Percentiles rank a stretch among this genome's conserved stretches.
Evolutionary conservation across 2,113 vertebrate species (phyloP).

Genomic region (Anolis sagrei): DNA sequence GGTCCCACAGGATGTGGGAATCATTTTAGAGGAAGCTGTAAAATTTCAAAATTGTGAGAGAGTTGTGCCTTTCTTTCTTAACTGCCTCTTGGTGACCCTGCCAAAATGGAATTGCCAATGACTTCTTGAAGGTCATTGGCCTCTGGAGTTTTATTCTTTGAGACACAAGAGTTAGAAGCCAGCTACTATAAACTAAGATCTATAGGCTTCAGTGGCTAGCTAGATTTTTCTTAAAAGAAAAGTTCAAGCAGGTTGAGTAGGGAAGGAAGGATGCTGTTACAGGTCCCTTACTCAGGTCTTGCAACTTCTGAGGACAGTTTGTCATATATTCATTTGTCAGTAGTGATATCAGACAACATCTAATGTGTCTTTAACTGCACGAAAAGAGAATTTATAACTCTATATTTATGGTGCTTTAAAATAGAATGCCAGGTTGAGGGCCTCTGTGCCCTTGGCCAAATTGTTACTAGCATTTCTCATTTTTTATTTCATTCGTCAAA

Average conservation of each 20-base stretch:
- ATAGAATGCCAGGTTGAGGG: conserved; percentile 58
- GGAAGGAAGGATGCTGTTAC: neutral
- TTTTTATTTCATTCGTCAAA: conserved; percentile 54
- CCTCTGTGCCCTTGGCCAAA: conserved; percentile 52
- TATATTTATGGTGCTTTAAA: conserved; percentile 49
- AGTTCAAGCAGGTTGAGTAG: neutral
- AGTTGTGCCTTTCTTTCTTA: neutral
- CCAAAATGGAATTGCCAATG: neutral
- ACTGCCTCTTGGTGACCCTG: neutral
- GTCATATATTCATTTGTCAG: conserved; percentile 37
- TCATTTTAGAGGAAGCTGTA: neutral
- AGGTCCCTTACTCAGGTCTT: neutral
- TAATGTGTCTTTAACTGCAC: conserved; percentile 23
- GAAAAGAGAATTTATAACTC: conserved; percentile 52
- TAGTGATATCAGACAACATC: conserved; percentile 54
- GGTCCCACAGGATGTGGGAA: neutral
- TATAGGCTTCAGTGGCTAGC: neutral
- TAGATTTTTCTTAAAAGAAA: neutral
- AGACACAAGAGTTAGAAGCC: no score
- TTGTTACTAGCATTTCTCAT: conserved; percentile 43
- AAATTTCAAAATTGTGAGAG: neutral
- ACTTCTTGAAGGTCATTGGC: neutral
- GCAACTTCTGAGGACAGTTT: neutral
- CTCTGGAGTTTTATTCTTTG: neutral
- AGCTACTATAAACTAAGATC: neutral